Percentiles rank a stretch among this genome's conserved stretches.
phyloP scores from a whole-genome alignment of 2,113 vertebrate species.

The Falcunculus frontatus region DNA sequence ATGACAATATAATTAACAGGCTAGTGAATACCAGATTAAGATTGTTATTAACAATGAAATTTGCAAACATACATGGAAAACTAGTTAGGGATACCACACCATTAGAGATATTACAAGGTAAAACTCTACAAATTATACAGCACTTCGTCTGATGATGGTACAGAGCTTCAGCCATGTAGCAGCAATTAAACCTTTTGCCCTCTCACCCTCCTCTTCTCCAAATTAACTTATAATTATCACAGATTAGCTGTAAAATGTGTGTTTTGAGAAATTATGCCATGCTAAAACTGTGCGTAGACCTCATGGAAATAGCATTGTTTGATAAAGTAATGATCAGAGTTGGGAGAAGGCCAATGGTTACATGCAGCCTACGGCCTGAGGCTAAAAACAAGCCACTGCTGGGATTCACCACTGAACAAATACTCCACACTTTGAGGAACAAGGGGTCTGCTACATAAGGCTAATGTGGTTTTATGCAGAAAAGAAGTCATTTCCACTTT shows the following conservation, averaged over 20 bases:
- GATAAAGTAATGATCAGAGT: not conserved
- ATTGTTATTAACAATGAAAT: slow-evolving; percentile 57
- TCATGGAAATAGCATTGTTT: not conserved
- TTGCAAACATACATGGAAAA: slow-evolving; percentile 41
- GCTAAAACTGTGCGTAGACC: not conserved
- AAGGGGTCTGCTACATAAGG: not conserved
- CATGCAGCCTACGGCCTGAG: not conserved
- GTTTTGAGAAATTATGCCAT: not conserved
- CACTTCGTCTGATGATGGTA: not conserved
- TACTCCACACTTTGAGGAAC: not conserved
- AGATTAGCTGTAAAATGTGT: not conserved
- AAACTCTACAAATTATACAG: slow-evolving; percentile 6
- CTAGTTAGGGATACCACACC: not conserved
- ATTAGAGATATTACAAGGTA: slow-evolving; percentile 5
- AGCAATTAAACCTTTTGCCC: slow-evolving; percentile 1
- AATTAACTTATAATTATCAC: slow-evolving; percentile 9
- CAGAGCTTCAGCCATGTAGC: not conserved
- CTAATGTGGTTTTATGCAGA: not conserved
- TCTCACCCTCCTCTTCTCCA: not conserved
- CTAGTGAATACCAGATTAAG: slow-evolving; percentile 38
- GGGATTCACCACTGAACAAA: not conserved
- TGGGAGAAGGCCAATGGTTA: not conserved
- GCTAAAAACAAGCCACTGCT: not conserved
- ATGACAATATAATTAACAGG: slow-evolving; percentile 41
- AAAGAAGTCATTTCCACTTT: not conserved